phyloP scores from a whole-genome alignment of 64 coral and sea anemone genomes.

The Montipora cactus region DNA sequence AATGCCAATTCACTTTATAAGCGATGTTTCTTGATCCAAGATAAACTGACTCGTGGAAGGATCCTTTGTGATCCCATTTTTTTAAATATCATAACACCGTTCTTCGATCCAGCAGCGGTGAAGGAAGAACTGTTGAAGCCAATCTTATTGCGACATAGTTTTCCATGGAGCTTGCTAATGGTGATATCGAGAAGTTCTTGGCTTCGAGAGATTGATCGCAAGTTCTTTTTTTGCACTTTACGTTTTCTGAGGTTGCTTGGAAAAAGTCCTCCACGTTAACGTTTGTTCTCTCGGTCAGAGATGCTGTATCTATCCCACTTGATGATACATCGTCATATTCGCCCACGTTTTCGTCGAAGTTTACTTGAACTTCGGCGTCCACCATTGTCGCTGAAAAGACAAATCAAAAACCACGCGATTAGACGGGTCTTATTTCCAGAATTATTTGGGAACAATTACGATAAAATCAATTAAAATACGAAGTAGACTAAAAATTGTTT shows the following conservation, averaged over 20 bases:
- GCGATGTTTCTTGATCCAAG: neutral
- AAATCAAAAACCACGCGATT: neutral
- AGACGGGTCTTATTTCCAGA: neutral
- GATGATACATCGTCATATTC: neutral
- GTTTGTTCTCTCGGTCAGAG: neutral
- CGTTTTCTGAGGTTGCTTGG: neutral
- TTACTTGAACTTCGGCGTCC: slow-evolving; percentile 49
- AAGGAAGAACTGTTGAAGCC: slow-evolving; percentile 66
- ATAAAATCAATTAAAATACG: too few species aligned
- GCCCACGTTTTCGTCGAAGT: neutral
- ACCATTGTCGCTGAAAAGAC: slow-evolving; percentile 11
- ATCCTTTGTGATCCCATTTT: neutral
- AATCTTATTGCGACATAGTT: slow-evolving; percentile 73
- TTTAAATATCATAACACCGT: slow-evolving; percentile 31
- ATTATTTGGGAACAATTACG: too few species aligned
- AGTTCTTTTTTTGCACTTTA: neutral
- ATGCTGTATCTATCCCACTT: slow-evolving; percentile 1
- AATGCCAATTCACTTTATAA: neutral
- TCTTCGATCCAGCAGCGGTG: slow-evolving; percentile 71
- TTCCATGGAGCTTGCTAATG: slow-evolving; percentile 15
- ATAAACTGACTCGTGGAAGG: neutral
- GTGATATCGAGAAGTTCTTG: slow-evolving; percentile 52
- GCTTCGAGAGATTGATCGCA: slow-evolving; percentile 27
- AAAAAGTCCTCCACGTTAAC: neutral
- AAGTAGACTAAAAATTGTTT: too few species aligned